A percentile compares a stretch with the other conserved stretches of the same genome.
Conservation (phyloP, 2,797 vertebrate species). For the Fundulus diaphanus region DNA sequence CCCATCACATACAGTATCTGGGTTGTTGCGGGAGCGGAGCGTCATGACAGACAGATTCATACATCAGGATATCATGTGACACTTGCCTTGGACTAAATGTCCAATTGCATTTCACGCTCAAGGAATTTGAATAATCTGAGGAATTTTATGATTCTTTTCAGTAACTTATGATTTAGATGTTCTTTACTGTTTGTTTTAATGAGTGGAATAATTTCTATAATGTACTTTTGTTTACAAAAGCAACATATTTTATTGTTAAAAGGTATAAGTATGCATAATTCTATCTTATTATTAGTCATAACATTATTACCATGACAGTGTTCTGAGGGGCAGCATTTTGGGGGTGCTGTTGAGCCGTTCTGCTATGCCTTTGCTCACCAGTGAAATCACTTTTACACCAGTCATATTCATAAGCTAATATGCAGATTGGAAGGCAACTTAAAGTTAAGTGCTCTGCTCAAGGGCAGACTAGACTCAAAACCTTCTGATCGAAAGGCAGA, state of each 20-base stretch:
- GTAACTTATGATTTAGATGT: not conserved
- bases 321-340: not conserved
- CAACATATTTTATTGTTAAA: not conserved
- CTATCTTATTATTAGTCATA: not conserved
- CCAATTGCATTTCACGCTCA: not conserved
- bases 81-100: not conserved
- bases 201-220: not conserved
- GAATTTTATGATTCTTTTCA: not conserved
- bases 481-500: not conserved
- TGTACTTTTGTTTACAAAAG: not conserved
- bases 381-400: not conserved
- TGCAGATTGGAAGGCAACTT: not conserved
- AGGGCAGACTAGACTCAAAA: not conserved
- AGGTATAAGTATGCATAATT: not conserved
- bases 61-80: not conserved
- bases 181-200: not conserved
- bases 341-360: not conserved
- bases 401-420: not conserved
- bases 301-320: not conserved
- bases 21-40: not conserved
- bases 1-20: not conserved
- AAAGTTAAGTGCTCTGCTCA: not conserved
- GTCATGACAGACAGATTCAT: not conserved
- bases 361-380: not conserved
- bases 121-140: not conserved